Base-by-base conservation (phyloP, 1,140 invertebrate species). In the Drosophila bocki region DNA sequence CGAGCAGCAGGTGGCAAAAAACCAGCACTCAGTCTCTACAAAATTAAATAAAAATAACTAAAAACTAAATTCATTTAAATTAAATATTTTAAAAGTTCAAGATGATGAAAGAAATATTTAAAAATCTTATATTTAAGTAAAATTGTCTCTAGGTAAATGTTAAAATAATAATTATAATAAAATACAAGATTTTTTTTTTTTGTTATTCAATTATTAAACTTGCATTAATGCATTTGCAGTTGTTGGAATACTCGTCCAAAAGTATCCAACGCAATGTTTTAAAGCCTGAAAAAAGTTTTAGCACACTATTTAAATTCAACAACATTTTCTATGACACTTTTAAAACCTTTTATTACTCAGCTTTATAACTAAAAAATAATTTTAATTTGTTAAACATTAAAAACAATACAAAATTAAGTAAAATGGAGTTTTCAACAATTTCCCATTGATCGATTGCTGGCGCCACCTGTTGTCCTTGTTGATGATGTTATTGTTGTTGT, bases 381-480 rank as follows among this genome's bases (percentile, higher is more conserved):
- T 11, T 12, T 17, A 4, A 32, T 50, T n/a, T 50, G 4, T 4
- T 11, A 11, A 32, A 11, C n/a, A 15, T 7, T 9, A 19, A 22
- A 32, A 33, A 19, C 3, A 19, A 8, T 35, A 35, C 35, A 7
- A 17, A 15, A 8, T 9, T 5, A n/a, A 17, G 2, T 12, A 8
- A 17, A 2, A 12, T 22, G 15, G 6, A 19, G 37, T 33, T 33
- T 45, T 39, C n/a, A 15, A 45, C 13, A 17, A 45, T 33, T 33
- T 12, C 11, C 9, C 15, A 6, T 6, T 22, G 19, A 37, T 26
- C 33, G 19, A 58, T 59, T 60, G 54, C 45, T 76, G 72, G 53
- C 45, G 58, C 71, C 74, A 78, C 60, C 70, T 82, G 72, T 76
- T 77, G 58, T 37, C 51, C 15, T 41, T 60, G 39, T 64, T 63